Base-by-base conservation (phyloP, 2,888 invertebrate species). In the Cremastinae sp. region DNA sequence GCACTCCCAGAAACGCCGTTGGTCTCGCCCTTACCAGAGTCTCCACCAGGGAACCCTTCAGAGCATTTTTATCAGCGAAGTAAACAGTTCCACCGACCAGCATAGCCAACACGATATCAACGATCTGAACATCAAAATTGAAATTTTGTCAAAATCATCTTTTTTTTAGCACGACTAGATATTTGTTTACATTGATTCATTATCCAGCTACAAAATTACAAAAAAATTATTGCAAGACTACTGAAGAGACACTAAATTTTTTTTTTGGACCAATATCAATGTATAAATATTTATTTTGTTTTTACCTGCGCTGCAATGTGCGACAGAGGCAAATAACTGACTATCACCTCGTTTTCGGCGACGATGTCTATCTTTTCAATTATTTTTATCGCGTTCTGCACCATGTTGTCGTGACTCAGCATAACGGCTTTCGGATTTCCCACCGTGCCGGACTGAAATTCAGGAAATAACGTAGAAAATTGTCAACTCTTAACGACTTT, bases 391-490 rank as follows among this genome's bases (percentile, higher is more conserved):
- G 94, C 92, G 85, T 95, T 93, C 91, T 93, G 95, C 5, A 94
- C 92, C 59, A 97, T 90, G 90, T 96, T 97, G 90, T 98, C 98
- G 88, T 98, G 98, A 74, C 94, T 95, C 79, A 98, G 88, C 98
- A 98, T 98, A 18, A 96, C 97, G 38, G 96, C 98, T 90, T 98
- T 98, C 14, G 97, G 97, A 83, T 94, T 93, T 38, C 97, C 97
- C 80, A 96, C 94, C 2, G 97, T 97, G 53, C 97, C 97, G 0
- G 96, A 96, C 95, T 96, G 58, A 20, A 58, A 8, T 3, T 14
- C 16, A 14, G 16, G 14, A 16, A 16, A 16, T 9, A 10, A 14
- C n/a, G 12, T 2, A 12, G 9, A 8, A 47, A 16, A 16, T 47
- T 16, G 9, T n/a, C n/a, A 9, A 16, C 8, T 16, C 8, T 9